A percentile compares a stretch with the other conserved stretches of the same genome.
Conservation (phyloP, 1,140 invertebrate species). For the Artemia franciscana region DNA sequence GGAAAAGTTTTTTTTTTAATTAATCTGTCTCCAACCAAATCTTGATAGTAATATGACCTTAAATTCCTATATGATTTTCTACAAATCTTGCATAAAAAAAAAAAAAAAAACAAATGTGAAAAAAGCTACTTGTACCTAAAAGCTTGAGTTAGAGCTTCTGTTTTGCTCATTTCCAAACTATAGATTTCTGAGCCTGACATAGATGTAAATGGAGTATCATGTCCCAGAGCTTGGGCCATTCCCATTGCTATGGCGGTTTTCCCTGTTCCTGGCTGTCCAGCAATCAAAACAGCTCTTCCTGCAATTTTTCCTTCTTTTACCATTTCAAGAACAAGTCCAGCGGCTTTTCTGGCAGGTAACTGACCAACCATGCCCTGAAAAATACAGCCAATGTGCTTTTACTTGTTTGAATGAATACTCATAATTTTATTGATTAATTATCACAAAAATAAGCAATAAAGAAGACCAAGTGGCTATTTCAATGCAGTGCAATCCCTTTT, state of each 20-base stretch:
- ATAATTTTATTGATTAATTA: too few relatives aligned
- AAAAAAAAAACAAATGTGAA: neutral
- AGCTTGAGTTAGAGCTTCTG: constrained; percentile 89
- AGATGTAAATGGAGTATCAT: constrained; percentile 89
- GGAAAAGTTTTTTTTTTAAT: too few relatives aligned
- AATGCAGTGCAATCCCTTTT: too few relatives aligned
- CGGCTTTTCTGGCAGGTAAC: constrained; percentile 62
- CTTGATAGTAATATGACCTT: too few relatives aligned
- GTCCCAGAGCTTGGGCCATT: constrained; percentile 75
- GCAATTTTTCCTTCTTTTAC: constrained; percentile 96
- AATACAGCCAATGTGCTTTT: too few relatives aligned
- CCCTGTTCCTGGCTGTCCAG: constrained; percentile 79
- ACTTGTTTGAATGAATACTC: too few relatives aligned
- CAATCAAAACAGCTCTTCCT: constrained; percentile 77
- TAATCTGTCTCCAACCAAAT: too few relatives aligned
- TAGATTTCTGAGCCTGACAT: constrained; percentile 97
- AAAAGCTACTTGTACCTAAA: constrained; percentile 24
- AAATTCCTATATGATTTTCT: too few relatives aligned
- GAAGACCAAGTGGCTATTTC: too few relatives aligned
- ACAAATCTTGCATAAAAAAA: too few relatives aligned
- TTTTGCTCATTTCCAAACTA: constrained; percentile 96
- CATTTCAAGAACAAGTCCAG: constrained; percentile 88
- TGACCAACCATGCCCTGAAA: constrained; percentile 99
- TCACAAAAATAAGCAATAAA: too few relatives aligned
- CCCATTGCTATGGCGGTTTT: constrained; percentile 96